phyloP scores from a whole-genome alignment of 2,113 vertebrate species.

The Phylloscopus trochilus region DNA sequence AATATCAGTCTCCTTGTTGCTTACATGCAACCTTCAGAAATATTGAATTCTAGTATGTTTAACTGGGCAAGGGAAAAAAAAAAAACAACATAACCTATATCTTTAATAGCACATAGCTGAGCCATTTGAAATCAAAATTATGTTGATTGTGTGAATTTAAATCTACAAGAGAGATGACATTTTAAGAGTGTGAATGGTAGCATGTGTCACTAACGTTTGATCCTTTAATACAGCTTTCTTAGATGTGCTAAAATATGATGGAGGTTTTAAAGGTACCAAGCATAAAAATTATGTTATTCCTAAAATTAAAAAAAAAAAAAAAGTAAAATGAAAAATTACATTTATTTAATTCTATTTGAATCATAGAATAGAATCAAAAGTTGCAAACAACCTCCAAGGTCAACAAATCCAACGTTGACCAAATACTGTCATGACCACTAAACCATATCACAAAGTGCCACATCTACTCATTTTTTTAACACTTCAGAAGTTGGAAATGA shows the following conservation, averaged over 20 bases:
- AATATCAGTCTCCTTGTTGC: not conserved
- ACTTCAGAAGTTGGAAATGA: not conserved
- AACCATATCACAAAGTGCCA: accelerated
- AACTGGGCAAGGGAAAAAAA: not conserved
- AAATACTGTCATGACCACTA: not conserved
- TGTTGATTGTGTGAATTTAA: not conserved
- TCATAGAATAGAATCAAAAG: not conserved
- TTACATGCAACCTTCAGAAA: not conserved
- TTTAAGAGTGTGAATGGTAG: not conserved
- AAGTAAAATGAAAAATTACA: not conserved
- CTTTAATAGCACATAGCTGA: not conserved
- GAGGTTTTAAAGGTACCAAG: not conserved
- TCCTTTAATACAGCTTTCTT: not conserved
- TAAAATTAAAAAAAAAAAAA: not conserved
- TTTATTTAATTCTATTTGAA: not conserved
- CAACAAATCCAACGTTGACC: not conserved
- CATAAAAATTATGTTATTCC: not conserved
- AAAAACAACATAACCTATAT: accelerated
- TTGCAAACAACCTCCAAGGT: not conserved
- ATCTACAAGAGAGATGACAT: not conserved
- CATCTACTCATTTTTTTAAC: not conserved
- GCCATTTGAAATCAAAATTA: not conserved
- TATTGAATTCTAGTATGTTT: not conserved
- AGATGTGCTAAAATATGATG: not conserved
- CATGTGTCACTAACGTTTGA: not conserved